Conservation (phyloP, 1,140 invertebrate genomes). For the Popillia japonica region DNA sequence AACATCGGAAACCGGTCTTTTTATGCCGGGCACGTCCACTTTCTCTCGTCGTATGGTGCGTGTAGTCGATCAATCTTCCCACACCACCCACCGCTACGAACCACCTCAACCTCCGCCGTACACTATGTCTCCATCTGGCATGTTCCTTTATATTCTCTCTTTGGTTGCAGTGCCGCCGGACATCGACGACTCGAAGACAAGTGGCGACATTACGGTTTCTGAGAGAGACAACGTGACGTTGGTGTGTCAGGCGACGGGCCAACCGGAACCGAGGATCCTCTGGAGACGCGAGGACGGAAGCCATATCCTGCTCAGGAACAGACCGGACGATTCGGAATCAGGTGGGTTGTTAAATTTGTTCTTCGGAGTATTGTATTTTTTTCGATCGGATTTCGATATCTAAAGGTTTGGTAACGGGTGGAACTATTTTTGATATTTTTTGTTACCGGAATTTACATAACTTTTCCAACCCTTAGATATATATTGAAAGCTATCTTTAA, state of each 20-base stretch:
- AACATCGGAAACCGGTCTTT: not conserved
- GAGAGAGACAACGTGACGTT: constrained; percentile 77
- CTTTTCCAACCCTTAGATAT: too few species aligned
- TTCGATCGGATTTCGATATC: not conserved
- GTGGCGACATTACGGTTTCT: constrained; percentile 68
- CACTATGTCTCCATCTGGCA: not conserved
- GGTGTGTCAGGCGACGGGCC: constrained; percentile 70
- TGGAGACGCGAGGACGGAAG: constrained; percentile 66
- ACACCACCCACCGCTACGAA: not conserved
- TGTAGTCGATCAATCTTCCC: not conserved
- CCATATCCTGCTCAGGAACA: constrained; percentile 58
- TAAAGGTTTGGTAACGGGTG: too few species aligned
- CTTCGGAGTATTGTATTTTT: not conserved
- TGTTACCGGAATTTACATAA: too few species aligned
- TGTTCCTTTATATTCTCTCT: constrained; percentile 40
- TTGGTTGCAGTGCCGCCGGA: constrained; percentile 69
- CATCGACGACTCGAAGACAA: constrained; percentile 69
- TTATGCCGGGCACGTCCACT: not conserved
- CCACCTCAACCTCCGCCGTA: not conserved
- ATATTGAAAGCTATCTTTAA: too few species aligned
- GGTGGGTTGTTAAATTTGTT: constrained; percentile 45
- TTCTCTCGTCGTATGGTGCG: not conserved
- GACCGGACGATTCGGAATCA: constrained; percentile 57
- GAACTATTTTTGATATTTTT: too few species aligned
- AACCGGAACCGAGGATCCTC: constrained; percentile 65